Evolutionary conservation across 2,888 invertebrate genomes (phyloP).

Genomic region (Rhaphigaster nebulosa): DNA sequence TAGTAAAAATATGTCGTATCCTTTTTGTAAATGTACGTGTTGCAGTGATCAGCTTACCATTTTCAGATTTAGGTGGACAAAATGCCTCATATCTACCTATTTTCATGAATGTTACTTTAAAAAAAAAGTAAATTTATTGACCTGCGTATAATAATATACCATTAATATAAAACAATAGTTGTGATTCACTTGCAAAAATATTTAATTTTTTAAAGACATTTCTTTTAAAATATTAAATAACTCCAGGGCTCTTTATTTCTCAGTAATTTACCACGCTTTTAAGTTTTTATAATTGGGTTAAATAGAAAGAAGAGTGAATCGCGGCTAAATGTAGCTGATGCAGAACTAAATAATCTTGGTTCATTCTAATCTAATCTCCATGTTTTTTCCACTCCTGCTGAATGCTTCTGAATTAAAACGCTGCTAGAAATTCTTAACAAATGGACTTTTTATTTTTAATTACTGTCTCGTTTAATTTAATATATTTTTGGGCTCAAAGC

Average conservation of each 20-base stretch:
- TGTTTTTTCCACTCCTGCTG: not conserved
- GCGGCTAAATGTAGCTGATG: constrained; percentile 14
- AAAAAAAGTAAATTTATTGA: too few relatives aligned
- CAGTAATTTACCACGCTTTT: not conserved
- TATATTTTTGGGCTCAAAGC: not conserved
- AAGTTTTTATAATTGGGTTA: constrained; percentile 25
- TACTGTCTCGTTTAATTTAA: constrained; percentile 18
- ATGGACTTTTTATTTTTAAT: constrained; percentile 17
- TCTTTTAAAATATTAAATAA: not conserved
- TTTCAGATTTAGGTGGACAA: too few relatives aligned
- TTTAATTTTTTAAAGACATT: not conserved
- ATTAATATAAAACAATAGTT: not conserved
- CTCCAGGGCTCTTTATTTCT: not conserved
- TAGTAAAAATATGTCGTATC: too few relatives aligned
- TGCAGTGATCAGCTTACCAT: too few relatives aligned
- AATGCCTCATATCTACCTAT: too few relatives aligned
- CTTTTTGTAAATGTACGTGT: too few relatives aligned
- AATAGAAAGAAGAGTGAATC: not conserved
- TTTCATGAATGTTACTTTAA: too few relatives aligned
- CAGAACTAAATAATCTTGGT: not conserved
- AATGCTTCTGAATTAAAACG: constrained; percentile 16
- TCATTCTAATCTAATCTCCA: constrained; percentile 24
- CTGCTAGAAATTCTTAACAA: not conserved
- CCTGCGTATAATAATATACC: not conserved
- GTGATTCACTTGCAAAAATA: not conserved